Conservation (phyloP, 2,888 invertebrate species). For the Zonitis immaculata region DNA sequence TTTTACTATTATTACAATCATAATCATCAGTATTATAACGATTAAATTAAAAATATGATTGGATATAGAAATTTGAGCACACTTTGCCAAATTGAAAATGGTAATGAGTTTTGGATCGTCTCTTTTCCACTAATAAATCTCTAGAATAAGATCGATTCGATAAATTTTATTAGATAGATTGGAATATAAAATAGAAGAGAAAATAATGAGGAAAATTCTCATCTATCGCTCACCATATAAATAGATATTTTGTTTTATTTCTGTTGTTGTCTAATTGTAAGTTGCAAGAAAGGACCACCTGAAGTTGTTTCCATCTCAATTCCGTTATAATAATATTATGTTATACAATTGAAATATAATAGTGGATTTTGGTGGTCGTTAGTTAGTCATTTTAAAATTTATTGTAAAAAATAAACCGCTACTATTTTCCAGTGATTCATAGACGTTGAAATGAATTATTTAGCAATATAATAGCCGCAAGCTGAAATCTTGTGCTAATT, state of each 20-base stretch:
- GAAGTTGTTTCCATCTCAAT: background rate
- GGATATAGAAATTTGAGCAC: conserved; percentile 28
- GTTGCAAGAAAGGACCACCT: background rate
- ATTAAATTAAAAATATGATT: background rate
- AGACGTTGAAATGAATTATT: background rate
- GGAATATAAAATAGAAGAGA: too few species aligned
- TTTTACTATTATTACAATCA: too few species aligned
- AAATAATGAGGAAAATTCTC: too few species aligned
- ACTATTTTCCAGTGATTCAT: background rate
- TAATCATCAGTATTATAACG: conserved; percentile 3
- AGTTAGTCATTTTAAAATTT: background rate
- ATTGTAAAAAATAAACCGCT: background rate
- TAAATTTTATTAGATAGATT: background rate
- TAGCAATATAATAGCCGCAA: background rate
- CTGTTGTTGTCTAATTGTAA: too few species aligned
- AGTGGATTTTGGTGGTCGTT: too few species aligned
- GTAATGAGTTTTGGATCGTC: conserved; percentile 43
- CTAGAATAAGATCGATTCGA: conserved; percentile 3
- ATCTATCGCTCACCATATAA: too few species aligned
- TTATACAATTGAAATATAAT: too few species aligned
- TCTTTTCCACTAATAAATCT: conserved; percentile 44
- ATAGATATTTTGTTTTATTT: too few species aligned
- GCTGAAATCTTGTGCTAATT: background rate
- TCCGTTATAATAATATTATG: background rate
- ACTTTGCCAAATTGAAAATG: conserved; percentile 47